Evolutionary conservation across 2,113 vertebrate genomes (phyloP).

Genomic region (Tachuris rubrigastra): DNA sequence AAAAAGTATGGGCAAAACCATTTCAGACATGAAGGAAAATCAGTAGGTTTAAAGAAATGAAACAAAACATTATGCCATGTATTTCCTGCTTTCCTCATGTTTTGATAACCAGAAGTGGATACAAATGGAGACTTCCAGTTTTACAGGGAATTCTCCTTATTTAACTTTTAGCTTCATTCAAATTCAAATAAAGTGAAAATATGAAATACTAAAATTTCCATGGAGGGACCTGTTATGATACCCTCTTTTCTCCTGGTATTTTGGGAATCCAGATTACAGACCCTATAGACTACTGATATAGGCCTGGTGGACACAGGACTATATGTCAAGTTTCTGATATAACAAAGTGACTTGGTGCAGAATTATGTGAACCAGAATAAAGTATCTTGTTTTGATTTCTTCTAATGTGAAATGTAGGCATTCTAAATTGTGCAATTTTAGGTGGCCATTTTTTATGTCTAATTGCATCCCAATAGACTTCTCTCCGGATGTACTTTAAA

Average conservation of each 20-base stretch:
- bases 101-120: not conserved
- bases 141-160: not conserved
- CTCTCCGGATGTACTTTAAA: not conserved
- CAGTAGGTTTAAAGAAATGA: not conserved
- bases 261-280: not conserved
- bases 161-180: not conserved
- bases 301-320: not conserved
- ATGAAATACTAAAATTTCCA: not conserved
- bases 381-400: not conserved
- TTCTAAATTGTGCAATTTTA: not conserved
- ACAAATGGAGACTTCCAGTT: not conserved
- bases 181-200: not conserved
- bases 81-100: not conserved
- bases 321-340: not conserved
- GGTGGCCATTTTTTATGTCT: not conserved
- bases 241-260: not conserved
- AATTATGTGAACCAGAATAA: not conserved
- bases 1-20: not conserved
- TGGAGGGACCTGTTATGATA: not conserved
- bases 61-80: not conserved
- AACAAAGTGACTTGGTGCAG: not conserved
- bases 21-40: not conserved
- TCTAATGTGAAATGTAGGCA: not conserved
- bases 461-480: not conserved
- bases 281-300: not conserved